Conservation (phyloP, 2,797 vertebrate genomes). For the Champsocephalus gunnari region DNA sequence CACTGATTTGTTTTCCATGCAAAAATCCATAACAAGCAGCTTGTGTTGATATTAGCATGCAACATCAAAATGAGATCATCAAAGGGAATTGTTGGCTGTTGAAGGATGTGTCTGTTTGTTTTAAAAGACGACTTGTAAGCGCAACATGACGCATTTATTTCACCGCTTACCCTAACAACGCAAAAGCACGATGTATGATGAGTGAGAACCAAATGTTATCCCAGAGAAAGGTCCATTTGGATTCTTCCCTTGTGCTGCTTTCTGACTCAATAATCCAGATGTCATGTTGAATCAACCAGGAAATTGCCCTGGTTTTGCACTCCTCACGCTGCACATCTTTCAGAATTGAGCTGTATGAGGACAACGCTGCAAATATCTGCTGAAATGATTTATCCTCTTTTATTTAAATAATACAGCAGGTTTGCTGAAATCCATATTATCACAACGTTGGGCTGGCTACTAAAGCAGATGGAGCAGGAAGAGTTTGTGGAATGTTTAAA, state of each 20-base stretch:
- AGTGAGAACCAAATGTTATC: conserved; percentile 46
- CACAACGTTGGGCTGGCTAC: neutral
- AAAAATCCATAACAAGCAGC: neutral
- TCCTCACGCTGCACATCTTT: conserved; percentile 11
- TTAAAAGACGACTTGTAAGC: conserved; percentile 24
- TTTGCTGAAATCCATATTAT: neutral
- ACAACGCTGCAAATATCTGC: conserved; percentile 3
- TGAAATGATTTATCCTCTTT: neutral
- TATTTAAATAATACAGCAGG: neutral
- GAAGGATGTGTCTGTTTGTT: conserved; percentile 4
- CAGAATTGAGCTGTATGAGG: conserved; percentile 18
- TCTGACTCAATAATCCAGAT: conserved; percentile 43
- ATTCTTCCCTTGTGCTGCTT: conserved; percentile 4
- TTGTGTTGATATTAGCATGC: conserved; percentile 14
- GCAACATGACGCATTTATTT: conserved; percentile 49
- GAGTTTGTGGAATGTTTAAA: neutral
- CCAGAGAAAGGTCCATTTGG: conserved; percentile 56
- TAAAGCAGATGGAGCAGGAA: conserved; percentile 1
- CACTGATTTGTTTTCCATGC: conserved; percentile 17
- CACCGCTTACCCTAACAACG: conserved; percentile 37
- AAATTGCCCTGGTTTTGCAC: conserved; percentile 46
- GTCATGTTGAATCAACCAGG: conserved; percentile 62
- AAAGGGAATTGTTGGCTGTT: conserved; percentile 11
- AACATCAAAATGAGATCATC: conserved; percentile 31
- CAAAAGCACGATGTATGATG: conserved; percentile 36